phyloP scores from a whole-genome alignment of 2,797 vertebrate genomes.

The Lagocephalus sceleratus region DNA sequence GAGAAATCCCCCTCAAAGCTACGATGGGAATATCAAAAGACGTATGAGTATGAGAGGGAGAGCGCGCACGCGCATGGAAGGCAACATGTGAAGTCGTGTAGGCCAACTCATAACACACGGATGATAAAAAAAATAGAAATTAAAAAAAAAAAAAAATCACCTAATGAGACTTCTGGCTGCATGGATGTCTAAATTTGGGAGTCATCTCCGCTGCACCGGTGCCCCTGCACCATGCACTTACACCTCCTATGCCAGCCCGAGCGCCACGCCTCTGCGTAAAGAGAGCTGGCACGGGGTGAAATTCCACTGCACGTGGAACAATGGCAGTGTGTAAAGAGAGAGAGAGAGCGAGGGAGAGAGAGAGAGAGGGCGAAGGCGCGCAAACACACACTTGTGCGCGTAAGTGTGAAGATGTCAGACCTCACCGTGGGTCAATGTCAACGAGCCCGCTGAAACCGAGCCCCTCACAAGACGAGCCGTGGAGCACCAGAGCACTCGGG shows the following conservation, averaged over 20 bases:
- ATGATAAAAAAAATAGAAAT: background rate
- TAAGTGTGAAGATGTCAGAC: slow-evolving; percentile 25
- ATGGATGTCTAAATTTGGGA: slow-evolving; percentile 31
- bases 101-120: no score
- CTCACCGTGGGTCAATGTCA: slow-evolving; percentile 5
- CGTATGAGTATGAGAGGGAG: slow-evolving; percentile 18
- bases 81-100: slow-evolving; percentile 27
- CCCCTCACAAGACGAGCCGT: slow-evolving; percentile 9
- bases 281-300: slow-evolving; percentile 81
- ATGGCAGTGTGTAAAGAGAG: slow-evolving; percentile 23
- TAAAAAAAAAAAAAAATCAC: slow-evolving; percentile 13
- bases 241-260: slow-evolving; percentile 67
- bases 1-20: slow-evolving; percentile 10
- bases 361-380: no score
- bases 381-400: no score
- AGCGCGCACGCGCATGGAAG: slow-evolving; percentile 9
- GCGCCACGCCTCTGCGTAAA: slow-evolving; percentile 77
- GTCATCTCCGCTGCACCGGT: slow-evolving; percentile 50
- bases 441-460: slow-evolving; percentile 3
- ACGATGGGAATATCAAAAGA: background rate
- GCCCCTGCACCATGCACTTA: slow-evolving; percentile 35
- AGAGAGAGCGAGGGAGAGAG: no score
- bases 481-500: slow-evolving; percentile 19
- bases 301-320: slow-evolving; percentile 92
- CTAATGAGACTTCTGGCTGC: slow-evolving; percentile 13